Evolutionary conservation across 2,797 vertebrate genomes (phyloP).

Genomic region (Peromyscus melanophrys): DNA sequence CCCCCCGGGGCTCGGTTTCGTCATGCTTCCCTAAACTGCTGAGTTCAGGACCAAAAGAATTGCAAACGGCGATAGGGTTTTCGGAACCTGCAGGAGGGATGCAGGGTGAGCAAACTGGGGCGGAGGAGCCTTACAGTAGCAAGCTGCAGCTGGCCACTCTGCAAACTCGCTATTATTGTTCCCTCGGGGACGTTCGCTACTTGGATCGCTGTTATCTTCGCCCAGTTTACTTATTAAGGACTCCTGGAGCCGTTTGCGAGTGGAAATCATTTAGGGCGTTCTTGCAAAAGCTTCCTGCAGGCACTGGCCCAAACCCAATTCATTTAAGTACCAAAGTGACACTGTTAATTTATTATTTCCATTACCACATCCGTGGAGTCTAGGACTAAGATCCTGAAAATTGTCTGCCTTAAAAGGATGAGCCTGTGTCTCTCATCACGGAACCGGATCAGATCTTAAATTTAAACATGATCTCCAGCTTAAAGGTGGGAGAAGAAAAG

Average conservation of each 20-base stretch:
- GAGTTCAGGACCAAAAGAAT: not conserved
- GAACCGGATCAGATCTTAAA: not conserved
- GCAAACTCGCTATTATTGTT: not conserved
- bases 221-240: constrained; percentile 49
- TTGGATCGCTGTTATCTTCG: not conserved
- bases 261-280: constrained; percentile 60
- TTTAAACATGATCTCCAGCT: constrained; percentile 3
- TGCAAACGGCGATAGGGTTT: not conserved
- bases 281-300: constrained; percentile 51
- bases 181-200: not conserved
- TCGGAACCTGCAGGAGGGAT: not conserved
- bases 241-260: constrained; percentile 11
- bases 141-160: not conserved
- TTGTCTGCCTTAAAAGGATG: not conserved
- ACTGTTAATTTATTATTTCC: constrained; percentile 45
- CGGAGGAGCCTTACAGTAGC: not conserved
- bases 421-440: not conserved
- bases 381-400: constrained; percentile 34
- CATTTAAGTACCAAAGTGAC: constrained; percentile 41
- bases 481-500: constrained; percentile 16
- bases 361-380: constrained; percentile 16
- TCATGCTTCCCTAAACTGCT: not conserved
- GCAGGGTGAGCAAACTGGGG: not conserved
- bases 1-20: not conserved
- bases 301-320: constrained; percentile 35